Percentiles rank a stretch among this genome's conserved stretches.
Conservation (phyloP, 2,113 vertebrate species). For the Struthio camelus region DNA sequence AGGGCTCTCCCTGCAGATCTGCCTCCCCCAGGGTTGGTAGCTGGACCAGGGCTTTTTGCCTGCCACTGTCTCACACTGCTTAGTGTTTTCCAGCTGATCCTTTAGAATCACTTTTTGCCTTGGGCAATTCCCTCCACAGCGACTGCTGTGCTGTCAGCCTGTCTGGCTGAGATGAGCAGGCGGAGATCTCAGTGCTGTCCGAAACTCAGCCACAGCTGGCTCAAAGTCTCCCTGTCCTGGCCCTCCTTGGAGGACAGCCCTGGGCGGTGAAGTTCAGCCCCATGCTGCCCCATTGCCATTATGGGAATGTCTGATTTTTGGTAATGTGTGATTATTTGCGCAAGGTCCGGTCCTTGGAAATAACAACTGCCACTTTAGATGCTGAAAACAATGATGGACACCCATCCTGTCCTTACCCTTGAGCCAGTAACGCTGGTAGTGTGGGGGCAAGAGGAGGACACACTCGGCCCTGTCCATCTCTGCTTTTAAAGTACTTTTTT, state of each 20-base stretch:
- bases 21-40: neutral
- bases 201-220: neutral
- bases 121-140: neutral
- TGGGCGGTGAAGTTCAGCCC: neutral
- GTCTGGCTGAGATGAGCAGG: neutral
- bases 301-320: neutral
- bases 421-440: neutral
- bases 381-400: neutral
- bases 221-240: neutral
- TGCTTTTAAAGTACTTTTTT: neutral
- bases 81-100: neutral
- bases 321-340: neutral
- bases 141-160: neutral
- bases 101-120: neutral
- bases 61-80: neutral
- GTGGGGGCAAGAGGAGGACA: neutral
- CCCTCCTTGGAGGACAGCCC: neutral
- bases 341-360: neutral
- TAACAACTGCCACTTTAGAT: neutral
- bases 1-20: neutral
- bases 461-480: neutral
- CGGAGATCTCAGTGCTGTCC: accelerated
- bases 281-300: neutral
- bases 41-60: neutral
- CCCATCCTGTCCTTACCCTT: neutral